Base-by-base conservation (phyloP, 1,140 invertebrate species). In the Araneus ventricosus region DNA sequence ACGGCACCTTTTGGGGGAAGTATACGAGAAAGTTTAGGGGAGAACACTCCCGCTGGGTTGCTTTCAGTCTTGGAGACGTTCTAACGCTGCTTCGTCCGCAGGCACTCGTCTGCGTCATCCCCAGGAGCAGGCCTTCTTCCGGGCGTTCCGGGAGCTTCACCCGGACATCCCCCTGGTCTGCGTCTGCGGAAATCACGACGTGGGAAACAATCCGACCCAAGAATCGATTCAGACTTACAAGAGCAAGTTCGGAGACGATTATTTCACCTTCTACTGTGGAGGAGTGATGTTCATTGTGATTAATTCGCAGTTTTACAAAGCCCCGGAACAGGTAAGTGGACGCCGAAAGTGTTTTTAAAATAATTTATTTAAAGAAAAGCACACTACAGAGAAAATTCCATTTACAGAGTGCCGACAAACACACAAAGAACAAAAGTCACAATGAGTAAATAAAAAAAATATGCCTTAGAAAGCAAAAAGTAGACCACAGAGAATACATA, bases 151-250 rank as follows among this genome's bases (percentile, higher is more conserved):
- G 34, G 95, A 95, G 34, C 90, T 96, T 10, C 94, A 96, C 94
- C 94, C 94, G 14, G 94, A 95, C 2, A 96, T 96, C 52, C 96
- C 96, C 61, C 90, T 96, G 70, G 95, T 97, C 85, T 96, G 96
- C 92, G 95, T 96, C 27, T 96, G 96, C 94, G 96, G 96, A 4
- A 97, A 97, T 94, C 96, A 97, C 94, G 96, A 97, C 94, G 94
- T 97, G 17, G 96, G 96, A 3, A 95, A 97, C 93, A 94, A 92
- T 10, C 96, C 96, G 57, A 96, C 96, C 24, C 75, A 86, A 8
- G 90, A 95, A 86, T 95, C 95, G 14, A 94, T 97, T 45, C 80
- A 94, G 82, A 88, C 90, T 45, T 96, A 96, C 92, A 94, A 95
- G 30, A 89, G 95, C 4, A 94, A 95, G 45, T 97, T 96, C 95